Percentiles rank a stretch among this genome's conserved stretches.
These are phyloP conservation scores for Trissolcus japonicus DNA, from an alignment of 2,888 invertebrate species.

Conservation along the genomic window DNA sequence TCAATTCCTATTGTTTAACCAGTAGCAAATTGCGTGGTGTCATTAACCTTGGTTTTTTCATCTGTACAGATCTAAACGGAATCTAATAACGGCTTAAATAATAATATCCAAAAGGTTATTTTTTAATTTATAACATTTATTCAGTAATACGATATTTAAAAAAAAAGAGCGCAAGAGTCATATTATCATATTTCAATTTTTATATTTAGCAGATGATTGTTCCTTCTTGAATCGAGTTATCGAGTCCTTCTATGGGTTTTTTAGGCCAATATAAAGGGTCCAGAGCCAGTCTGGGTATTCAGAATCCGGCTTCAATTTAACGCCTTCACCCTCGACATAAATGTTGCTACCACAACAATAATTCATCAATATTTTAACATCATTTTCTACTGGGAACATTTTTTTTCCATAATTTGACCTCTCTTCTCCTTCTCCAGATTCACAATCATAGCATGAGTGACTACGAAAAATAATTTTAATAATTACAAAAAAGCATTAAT, in stretches of 20 bases:
- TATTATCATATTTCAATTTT: not conserved
- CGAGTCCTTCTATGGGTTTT: conserved; percentile 84
- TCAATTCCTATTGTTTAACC: no score
- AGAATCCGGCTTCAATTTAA: conserved; percentile 84
- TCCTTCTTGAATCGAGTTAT: conserved; percentile 82
- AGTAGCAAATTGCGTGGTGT: no score
- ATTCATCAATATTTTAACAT: conserved; percentile 84
- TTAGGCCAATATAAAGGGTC: conserved; percentile 82
- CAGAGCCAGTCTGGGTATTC: conserved; percentile 97
- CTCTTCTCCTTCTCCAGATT: conserved; percentile 70
- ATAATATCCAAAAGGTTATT: not conserved
- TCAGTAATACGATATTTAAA: not conserved
- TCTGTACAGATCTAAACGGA: not conserved
- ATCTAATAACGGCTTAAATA: not conserved
- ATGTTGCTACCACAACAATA: conserved; percentile 93
- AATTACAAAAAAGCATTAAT: no score
- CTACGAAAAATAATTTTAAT: no score
- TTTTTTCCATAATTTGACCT: conserved; percentile 82
- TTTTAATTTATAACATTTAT: not conserved
- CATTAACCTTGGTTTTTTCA: not conserved
- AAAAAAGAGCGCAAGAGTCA: not conserved
- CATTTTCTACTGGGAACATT: conserved; percentile 89
- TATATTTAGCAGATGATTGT: conserved; percentile 77
- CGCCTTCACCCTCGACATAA: conserved; percentile 86
- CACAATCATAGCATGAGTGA: no score